Percentiles rank a stretch among this genome's conserved stretches.
phyloP scores from a whole-genome alignment of 2,797 vertebrate genomes.

The Cygnus olor region DNA sequence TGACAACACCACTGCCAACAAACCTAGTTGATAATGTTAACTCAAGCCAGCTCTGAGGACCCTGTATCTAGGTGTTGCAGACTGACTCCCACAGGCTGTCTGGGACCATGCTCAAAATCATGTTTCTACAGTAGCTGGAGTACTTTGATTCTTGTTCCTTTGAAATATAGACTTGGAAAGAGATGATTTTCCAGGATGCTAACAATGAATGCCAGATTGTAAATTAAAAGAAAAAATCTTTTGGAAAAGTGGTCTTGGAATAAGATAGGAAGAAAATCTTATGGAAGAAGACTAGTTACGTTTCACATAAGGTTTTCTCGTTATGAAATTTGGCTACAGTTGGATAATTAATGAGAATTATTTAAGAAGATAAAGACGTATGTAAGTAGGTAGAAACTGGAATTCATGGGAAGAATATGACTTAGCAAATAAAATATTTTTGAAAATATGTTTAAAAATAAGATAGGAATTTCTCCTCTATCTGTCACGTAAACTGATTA shows the following conservation, averaged over 20 bases:
- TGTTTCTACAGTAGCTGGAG: not conserved
- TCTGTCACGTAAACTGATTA: not conserved
- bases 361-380: not conserved
- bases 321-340: not conserved
- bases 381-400: not conserved
- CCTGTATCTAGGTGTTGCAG: not conserved
- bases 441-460: not conserved
- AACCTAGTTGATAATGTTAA: not conserved
- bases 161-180: not conserved
- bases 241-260: not conserved
- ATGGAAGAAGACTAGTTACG: not conserved
- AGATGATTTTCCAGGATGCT: not conserved
- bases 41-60: not conserved
- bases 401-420: not conserved
- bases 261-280: not conserved
- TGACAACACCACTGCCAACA: not conserved
- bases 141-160: not conserved
- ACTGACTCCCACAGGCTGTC: not conserved
- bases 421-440: not conserved
- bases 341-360: not conserved
- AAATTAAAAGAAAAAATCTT: not conserved
- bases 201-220: not conserved
- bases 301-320: not conserved
- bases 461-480: not conserved
- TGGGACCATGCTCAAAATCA: not conserved